These are phyloP conservation scores for Papio anubis DNA, from an alignment of 2,113 vertebrate species.

Conservation along the genomic window DNA sequence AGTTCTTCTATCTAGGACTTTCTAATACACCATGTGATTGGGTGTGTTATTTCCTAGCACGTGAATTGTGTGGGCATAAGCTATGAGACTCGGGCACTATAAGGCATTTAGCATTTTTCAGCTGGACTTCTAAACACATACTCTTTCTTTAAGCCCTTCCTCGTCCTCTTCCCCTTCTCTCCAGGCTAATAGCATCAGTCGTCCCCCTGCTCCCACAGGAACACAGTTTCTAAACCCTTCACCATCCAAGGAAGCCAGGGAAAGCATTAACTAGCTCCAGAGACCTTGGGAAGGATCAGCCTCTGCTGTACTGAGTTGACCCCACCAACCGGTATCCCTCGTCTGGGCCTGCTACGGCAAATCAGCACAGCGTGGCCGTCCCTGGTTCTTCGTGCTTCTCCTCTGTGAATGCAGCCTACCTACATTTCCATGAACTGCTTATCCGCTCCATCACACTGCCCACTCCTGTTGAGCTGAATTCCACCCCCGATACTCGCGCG, in stretches of 20 bases:
- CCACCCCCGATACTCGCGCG: too few relatives aligned
- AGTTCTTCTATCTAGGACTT: not conserved
- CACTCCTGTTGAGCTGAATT: not conserved
- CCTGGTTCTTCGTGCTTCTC: not conserved
- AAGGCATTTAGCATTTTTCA: not conserved
- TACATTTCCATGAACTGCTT: not conserved
- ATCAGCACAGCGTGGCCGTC: rapidly evolving
- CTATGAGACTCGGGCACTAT: not conserved
- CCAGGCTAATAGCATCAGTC: not conserved
- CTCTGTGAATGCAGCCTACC: not conserved
- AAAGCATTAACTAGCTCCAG: not conserved
- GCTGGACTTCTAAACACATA: not conserved
- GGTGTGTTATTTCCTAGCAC: not conserved
- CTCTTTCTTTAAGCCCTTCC: not conserved
- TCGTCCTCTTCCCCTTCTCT: not conserved
- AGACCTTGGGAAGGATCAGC: not conserved
- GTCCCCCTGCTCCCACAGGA: not conserved
- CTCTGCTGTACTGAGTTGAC: not conserved
- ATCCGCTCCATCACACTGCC: not conserved
- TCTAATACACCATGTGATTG: rapidly evolving
- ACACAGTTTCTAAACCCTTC: not conserved
- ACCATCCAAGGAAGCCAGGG: not conserved
- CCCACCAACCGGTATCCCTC: not conserved
- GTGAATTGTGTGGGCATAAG: not conserved
- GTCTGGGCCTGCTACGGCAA: not conserved